Percentiles rank a stretch among this genome's conserved stretches.
These are phyloP conservation scores for Rhodophaea formosa DNA, from an alignment of 2,888 invertebrate genomes.

Conservation along the genomic window DNA sequence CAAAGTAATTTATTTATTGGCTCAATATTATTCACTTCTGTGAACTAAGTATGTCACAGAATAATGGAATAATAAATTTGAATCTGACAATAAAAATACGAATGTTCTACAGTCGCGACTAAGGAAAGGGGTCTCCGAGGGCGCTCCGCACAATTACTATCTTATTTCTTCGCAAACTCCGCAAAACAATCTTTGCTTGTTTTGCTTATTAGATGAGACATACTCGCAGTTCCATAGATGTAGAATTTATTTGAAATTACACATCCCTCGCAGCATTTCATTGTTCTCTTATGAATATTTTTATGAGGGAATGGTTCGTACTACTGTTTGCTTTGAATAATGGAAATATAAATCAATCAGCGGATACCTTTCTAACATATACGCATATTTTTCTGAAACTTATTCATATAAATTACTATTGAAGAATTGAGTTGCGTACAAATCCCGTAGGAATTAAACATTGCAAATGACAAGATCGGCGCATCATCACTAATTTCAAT, in stretches of 20 bases:
- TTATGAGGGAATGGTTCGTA: neutral
- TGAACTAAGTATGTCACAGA: too few relatives aligned
- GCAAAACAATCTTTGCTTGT: constrained; percentile 21
- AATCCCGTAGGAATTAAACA: too few relatives aligned
- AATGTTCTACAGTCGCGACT: constrained; percentile 45
- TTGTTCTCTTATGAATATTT: constrained; percentile 4
- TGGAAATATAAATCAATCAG: too few relatives aligned
- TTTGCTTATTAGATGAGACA: constrained; percentile 19
- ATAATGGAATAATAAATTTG: constrained; percentile 43
- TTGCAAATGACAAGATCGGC: too few relatives aligned
- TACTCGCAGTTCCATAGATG: neutral
- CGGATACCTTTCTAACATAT: too few relatives aligned
- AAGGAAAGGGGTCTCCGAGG: too few relatives aligned
- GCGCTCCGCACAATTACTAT: constrained; percentile 48
- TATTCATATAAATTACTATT: too few relatives aligned
- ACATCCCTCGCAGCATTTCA: constrained; percentile 3
- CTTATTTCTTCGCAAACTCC: constrained; percentile 46
- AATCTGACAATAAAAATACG: constrained; percentile 43
- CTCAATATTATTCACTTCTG: too few relatives aligned
- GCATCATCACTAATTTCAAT: too few relatives aligned
- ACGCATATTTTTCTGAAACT: too few relatives aligned
- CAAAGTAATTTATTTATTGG: too few relatives aligned
- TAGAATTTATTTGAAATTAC: constrained; percentile 1
- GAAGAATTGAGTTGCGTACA: too few relatives aligned
- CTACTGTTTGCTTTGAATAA: neutral